phyloP scores from a whole-genome alignment of 2,888 invertebrate genomes.

The Digitonthophagus gazella region DNA sequence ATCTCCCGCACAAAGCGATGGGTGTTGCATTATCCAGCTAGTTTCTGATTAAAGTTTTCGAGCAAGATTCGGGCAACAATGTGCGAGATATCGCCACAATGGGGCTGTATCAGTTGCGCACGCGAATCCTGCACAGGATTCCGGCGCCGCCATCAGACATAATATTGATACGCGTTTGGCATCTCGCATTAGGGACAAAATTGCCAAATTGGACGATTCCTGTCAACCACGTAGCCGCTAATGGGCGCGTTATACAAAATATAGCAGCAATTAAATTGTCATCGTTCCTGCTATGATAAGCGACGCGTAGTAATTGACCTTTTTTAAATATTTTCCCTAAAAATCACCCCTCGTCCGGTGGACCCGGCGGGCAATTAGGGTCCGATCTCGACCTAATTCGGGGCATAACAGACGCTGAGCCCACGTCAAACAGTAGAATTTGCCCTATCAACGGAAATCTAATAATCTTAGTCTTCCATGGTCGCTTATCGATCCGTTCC shows the following conservation, averaged over 20 bases:
- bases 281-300: conserved; percentile 10
- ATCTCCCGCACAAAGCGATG: not conserved
- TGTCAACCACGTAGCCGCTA: conserved; percentile 33
- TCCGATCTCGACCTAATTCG: not conserved
- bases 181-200: conserved; percentile 32
- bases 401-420: not conserved
- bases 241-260: conserved; percentile 38
- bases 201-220: conserved; percentile 28
- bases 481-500: not conserved
- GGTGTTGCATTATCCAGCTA: not conserved
- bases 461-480: conserved; percentile 7
- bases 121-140: not conserved
- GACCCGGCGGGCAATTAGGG: not conserved
- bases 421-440: conserved; percentile 10
- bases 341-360: not conserved
- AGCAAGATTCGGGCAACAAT: not conserved
- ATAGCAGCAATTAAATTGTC: conserved; percentile 36
- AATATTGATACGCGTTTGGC: conserved; percentile 21
- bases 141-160: conserved; percentile 12
- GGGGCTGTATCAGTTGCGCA: not conserved
- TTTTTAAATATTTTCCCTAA: not conserved
- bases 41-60: not conserved
- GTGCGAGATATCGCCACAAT: not conserved
- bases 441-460: conserved; percentile 15
- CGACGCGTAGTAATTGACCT: not conserved